phyloP scores from a whole-genome alignment of 1,140 invertebrate species.

The Cotesia glomerata region DNA sequence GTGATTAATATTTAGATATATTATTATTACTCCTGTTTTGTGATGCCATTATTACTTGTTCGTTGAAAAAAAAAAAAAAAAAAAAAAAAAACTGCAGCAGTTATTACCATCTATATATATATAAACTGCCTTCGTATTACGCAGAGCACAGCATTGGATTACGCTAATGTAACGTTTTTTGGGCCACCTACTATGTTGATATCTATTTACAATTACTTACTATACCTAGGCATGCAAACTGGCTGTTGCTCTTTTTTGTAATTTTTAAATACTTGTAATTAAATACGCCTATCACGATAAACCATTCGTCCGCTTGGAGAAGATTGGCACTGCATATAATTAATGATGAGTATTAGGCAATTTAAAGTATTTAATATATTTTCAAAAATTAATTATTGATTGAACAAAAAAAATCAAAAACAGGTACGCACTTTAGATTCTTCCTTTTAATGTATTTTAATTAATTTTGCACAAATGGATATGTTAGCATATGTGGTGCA shows the following conservation, averaged over 20 bases:
- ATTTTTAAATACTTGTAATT: not conserved
- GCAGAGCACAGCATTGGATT: constrained; percentile 19
- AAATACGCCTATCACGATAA: constrained; percentile 3
- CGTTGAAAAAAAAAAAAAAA: not conserved
- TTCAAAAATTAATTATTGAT: not conserved
- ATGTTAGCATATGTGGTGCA: constrained; percentile 15
- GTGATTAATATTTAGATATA: constrained; percentile 1
- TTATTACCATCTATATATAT: not conserved
- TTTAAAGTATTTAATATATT: not conserved
- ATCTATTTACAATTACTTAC: not conserved
- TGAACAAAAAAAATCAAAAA: not conserved
- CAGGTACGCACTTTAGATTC: constrained; percentile 16
- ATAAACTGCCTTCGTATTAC: not conserved
- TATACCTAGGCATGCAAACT: constrained; percentile 7
- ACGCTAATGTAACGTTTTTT: constrained; percentile 11
- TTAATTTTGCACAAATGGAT: constrained; percentile 14
- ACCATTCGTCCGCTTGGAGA: constrained; percentile 8
- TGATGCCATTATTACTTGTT: not conserved
- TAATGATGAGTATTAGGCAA: constrained; percentile 9
- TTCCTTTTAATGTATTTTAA: not conserved
- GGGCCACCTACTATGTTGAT: constrained; percentile 2
- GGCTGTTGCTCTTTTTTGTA: constrained; percentile 15
- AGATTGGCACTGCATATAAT: not conserved
- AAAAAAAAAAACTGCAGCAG: not conserved
- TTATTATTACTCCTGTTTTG: not conserved